phyloP scores from a whole-genome alignment of 1,140 invertebrate species.

The Euura saliciscinereae region DNA sequence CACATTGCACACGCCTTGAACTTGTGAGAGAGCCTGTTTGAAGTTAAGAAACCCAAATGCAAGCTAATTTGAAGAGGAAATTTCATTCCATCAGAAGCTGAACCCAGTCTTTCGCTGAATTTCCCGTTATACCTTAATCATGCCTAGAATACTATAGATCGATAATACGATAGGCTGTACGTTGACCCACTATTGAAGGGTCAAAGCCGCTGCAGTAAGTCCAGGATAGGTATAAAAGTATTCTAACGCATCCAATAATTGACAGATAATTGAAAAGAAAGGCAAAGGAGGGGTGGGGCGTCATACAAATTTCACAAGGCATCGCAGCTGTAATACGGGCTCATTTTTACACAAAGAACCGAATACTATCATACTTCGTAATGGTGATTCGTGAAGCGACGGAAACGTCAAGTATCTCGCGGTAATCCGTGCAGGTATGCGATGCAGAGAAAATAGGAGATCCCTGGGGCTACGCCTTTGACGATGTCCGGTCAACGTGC shows the following conservation, averaged over 20 bases:
- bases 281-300: too few relatives aligned
- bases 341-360: too few relatives aligned
- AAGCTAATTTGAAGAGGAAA: too few relatives aligned
- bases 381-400: not conserved
- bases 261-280: too few relatives aligned
- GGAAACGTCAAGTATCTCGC: not conserved
- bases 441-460: not conserved
- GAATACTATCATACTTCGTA: too few relatives aligned
- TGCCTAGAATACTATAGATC: too few relatives aligned
- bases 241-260: too few relatives aligned
- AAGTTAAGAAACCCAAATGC: not conserved
- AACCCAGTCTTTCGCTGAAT: too few relatives aligned
- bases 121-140: too few relatives aligned
- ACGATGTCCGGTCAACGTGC: not conserved
- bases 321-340: too few relatives aligned
- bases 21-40: not conserved
- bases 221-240: not conserved
- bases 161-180: not conserved
- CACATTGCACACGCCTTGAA: not conserved
- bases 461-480: not conserved
- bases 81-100: too few relatives aligned
- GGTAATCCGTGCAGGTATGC: conserved; percentile 1
- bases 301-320: too few relatives aligned
- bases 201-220: not conserved
- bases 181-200: not conserved